Percentiles rank a stretch among this genome's conserved stretches.
phyloP scores from a whole-genome alignment of 2,113 vertebrate genomes.

The Falco punctatus region DNA sequence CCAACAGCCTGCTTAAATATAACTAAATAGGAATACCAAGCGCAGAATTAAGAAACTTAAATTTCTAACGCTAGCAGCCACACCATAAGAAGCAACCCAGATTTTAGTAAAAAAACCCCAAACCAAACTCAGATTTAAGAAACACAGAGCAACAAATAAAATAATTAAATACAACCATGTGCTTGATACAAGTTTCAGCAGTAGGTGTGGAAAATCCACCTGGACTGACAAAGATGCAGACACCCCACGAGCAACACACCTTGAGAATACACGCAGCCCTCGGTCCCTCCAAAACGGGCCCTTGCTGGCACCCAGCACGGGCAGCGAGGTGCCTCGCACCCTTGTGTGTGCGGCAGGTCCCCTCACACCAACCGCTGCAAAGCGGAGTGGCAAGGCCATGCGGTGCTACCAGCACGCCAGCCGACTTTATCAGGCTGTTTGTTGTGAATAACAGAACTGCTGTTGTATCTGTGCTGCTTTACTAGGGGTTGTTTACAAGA shows the following conservation, averaged over 20 bases:
- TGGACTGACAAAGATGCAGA: accelerated
- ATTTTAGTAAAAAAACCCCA: background rate
- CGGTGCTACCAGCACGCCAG: accelerated
- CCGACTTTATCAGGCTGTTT: accelerated
- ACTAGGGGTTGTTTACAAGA: background rate
- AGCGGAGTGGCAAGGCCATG: accelerated
- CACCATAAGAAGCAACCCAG: background rate
- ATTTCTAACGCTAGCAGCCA: background rate
- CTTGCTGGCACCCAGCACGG: accelerated
- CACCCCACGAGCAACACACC: no score
- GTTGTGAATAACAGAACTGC: background rate
- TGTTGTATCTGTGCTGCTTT: accelerated
- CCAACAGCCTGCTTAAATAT: background rate
- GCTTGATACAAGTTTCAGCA: background rate
- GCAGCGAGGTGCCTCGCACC: accelerated
- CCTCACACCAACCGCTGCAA: background rate
- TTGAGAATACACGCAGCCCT: accelerated
- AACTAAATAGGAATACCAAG: background rate
- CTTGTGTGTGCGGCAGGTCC: accelerated
- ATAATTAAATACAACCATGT: accelerated
- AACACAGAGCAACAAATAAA: background rate
- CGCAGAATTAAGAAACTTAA: background rate
- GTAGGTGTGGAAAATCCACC: background rate
- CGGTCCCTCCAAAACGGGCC: accelerated
- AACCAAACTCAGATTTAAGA: background rate